phyloP scores from a whole-genome alignment of 2,888 invertebrate species.

The Drosophila quinaria region DNA sequence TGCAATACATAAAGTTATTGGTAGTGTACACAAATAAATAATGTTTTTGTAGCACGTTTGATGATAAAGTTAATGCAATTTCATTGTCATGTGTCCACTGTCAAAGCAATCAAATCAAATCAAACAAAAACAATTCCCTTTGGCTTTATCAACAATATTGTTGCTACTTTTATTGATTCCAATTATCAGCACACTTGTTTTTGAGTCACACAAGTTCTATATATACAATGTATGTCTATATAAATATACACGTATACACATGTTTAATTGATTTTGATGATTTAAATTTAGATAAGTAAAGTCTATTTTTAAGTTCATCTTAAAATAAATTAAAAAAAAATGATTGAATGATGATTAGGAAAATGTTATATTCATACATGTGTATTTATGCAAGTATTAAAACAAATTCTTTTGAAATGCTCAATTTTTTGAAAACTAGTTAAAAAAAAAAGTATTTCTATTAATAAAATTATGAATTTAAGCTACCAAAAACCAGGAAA shows the following conservation, averaged over 20 bases:
- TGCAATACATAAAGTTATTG: background rate
- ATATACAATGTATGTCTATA: background rate
- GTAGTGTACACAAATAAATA: background rate
- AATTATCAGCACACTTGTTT: conserved; percentile 36
- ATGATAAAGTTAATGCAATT: conserved; percentile 4
- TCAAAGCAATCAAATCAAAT: conserved; percentile 30
- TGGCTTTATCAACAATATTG: conserved; percentile 34
- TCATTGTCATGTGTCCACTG: conserved; percentile 8
- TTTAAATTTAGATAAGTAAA: conserved; percentile 23
- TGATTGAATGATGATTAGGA: too few species aligned
- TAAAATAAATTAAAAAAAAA: conserved; percentile 5
- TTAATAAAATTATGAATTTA: too few species aligned
- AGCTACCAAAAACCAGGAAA: too few species aligned
- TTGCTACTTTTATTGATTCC: conserved; percentile 8
- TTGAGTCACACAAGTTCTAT: background rate
- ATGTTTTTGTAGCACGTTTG: background rate
- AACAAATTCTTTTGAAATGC: too few species aligned
- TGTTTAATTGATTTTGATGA: conserved; percentile 3
- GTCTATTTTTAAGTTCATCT: conserved; percentile 12
- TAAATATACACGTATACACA: background rate
- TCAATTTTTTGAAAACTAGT: too few species aligned
- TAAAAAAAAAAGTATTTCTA: too few species aligned
- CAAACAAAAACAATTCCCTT: conserved; percentile 23
- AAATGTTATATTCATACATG: too few species aligned
- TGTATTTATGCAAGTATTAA: too few species aligned